Base-by-base conservation (phyloP, 2,888 invertebrate genomes). In the Nomada fabriciana region DNA sequence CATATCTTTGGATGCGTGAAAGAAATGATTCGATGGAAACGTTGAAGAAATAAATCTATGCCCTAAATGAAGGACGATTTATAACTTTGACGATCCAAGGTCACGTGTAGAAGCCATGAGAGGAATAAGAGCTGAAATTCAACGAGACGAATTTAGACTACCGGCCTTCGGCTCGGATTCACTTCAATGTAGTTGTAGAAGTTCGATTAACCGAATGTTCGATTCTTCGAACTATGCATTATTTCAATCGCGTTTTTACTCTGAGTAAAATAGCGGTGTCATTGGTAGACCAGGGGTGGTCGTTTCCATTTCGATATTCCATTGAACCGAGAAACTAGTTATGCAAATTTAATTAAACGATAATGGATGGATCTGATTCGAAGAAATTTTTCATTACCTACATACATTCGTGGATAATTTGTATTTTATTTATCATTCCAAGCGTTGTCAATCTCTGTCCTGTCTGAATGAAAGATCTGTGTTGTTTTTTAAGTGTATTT, bases 91-190 rank as follows among this genome's bases (percentile, higher is more conserved):
- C 47, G 80, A 57, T 43, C 50, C 72, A 80, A 79, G 80, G 80
- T 72, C 68, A 52, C 57, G 52, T 68, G 80, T 79, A 80, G 68
- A 68, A 80, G 72, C 80, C 80, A 80, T 80, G 81, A 68, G 81
- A 75, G 71, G 75, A 76, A 71, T 67, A 81, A 71, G 82, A 74
- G 65, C 63, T 64, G 83, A 89, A 85, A 81, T 80, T 76, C 79
- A 76, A 80, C 71, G 68, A 61, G 86, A 86, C 86, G 84, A 81
- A 86, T 86, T 86, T 86, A 86, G 86, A 86, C 81, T 43, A 68
- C 53, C 36, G 84, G 76, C 86, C 86, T 86, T 86, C 86, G 76
- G 61, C 60, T 76, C 76, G 73, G 68, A 82, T 82, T 81, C 81
- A 71, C 71, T 76, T 80, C 80, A 43, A 79, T 68, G 80, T 80